Evolutionary conservation across 1,140 invertebrate genomes (phyloP), one percentile per base, ranked within the genome.

Genomic region (Panagrolaimus sp.): DNA sequence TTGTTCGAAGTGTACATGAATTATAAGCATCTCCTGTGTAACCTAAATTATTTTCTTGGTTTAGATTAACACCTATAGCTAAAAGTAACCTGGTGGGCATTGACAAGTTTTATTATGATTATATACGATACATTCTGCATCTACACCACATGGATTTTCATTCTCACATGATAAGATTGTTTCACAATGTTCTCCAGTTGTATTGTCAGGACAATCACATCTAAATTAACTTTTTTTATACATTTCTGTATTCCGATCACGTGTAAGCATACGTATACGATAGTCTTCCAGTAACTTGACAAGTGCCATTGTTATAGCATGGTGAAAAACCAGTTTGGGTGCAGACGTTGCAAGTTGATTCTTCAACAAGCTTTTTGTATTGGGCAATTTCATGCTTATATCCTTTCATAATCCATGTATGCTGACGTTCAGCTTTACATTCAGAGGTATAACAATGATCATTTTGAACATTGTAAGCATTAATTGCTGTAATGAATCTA

Each of bases 381-480:
- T 21, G 17, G 17, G 17, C 48, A 52, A 52, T 52, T 15, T 52
- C 48, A n/a, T 52, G 17, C 48, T 21, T 24, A 15, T 52, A 52
- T 21, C 48, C 48, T 14, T 9, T n/a, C 48, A 52, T 52, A 9
- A 24, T 52, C 14, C 1, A 0, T 12, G 48, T 24, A 14, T 52
- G 48, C 14, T 52, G 48, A 24, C 48, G 26, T 52, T 52, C 48
- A 21, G 48, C n/a, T n/a, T n/a, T n/a, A n/a, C n/a, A n/a, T n/a
- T n/a, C n/a, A n/a, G n/a, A n/a, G n/a, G n/a, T n/a, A n/a, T n/a
- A n/a, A n/a, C n/a, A n/a, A n/a, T n/a, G n/a, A n/a, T n/a, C n/a
- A n/a, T n/a, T n/a, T n/a, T n/a, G n/a, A n/a, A n/a, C n/a, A n/a
- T n/a, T n/a, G n/a, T n/a, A n/a, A n/a, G n/a, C n/a, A n/a, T n/a